Evolutionary conservation across 2,113 vertebrate genomes (phyloP).

Genomic region (Neolamprologus variostigma): DNA sequence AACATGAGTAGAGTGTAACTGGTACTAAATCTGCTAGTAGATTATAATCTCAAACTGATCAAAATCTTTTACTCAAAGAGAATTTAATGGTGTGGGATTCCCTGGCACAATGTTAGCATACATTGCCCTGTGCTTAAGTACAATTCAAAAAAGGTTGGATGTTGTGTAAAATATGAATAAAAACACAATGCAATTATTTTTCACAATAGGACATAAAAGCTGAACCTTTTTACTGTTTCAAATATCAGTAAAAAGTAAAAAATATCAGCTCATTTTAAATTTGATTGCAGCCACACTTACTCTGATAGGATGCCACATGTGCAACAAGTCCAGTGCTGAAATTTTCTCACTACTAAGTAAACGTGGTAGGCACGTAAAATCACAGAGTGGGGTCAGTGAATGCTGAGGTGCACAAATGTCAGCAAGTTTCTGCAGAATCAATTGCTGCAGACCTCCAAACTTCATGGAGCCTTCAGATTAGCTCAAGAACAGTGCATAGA

Average conservation of each 20-base stretch:
- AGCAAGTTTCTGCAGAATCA: background rate
- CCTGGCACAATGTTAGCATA: background rate
- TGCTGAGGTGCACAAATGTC: background rate
- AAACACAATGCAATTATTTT: background rate
- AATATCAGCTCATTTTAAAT: background rate
- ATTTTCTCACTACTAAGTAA: background rate
- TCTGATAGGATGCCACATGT: background rate
- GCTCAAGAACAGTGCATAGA: background rate
- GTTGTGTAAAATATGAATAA: background rate
- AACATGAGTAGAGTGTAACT: background rate
- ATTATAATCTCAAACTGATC: background rate
- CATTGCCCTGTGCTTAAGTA: background rate
- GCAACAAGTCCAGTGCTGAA: background rate
- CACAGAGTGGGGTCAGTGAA: background rate
- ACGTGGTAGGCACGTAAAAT: background rate
- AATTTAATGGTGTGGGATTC: background rate
- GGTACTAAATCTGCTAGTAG: background rate
- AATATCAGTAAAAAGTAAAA: too few relatives aligned
- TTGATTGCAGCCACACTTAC: background rate
- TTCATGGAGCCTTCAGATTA: background rate
- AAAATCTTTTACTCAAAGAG: background rate
- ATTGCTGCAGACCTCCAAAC: background rate
- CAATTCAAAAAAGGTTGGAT: background rate
- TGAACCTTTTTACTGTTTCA: background rate
- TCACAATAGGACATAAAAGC: background rate